Base-by-base conservation (phyloP, 2,888 invertebrate species). In the Hemithea aestivaria region DNA sequence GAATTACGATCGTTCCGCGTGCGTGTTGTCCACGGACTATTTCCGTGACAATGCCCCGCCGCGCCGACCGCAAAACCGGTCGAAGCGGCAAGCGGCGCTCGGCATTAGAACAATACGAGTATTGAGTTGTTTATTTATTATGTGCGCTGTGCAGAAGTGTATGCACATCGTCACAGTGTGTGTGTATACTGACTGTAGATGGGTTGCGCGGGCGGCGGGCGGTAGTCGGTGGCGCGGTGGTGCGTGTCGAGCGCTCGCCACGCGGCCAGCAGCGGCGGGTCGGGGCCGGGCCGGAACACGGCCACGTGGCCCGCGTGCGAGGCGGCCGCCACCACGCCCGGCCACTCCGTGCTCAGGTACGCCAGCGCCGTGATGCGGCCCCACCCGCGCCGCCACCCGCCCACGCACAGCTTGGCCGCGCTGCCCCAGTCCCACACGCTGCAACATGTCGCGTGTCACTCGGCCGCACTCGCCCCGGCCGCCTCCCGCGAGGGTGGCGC, bases 341-440 rank as follows among this genome's bases (percentile, higher is more conserved):
- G 88, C 64, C 95, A 94, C 71, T 97, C 96, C 29, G 94, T 91
- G 82, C 98, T 96, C 23, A 97, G 83, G 84, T 96, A 96, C 60
- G 96, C 93, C 42, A 97, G 87, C 35, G 95, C 89, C 4, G 96
- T 93, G 37, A 98, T 92, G 51, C 93, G 91, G 7, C 92, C 89
- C 48, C 56, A 76, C 62, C 52, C 58, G 46, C 74, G 89, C 60
- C 87, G 89, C 81, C 89, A 89, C 56, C 84, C 72, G 35, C 90
- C 91, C 61, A 89, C 89, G 36, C 90, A 90, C 35, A 93, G 84
- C 77, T 91, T 92, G 8, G 91, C 90, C 35, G 91, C 93, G 35
- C 91, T 91, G 59, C 93, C 93, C 92, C 94, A 95, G 73, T 95
- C 94, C 93, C 94, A 95, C 54, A 95, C 89, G 6, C 94, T 93